A percentile compares a stretch with the other conserved stretches of the same genome.
Conservation (phyloP, 2,888 invertebrate species). For the Pyralis farinalis region DNA sequence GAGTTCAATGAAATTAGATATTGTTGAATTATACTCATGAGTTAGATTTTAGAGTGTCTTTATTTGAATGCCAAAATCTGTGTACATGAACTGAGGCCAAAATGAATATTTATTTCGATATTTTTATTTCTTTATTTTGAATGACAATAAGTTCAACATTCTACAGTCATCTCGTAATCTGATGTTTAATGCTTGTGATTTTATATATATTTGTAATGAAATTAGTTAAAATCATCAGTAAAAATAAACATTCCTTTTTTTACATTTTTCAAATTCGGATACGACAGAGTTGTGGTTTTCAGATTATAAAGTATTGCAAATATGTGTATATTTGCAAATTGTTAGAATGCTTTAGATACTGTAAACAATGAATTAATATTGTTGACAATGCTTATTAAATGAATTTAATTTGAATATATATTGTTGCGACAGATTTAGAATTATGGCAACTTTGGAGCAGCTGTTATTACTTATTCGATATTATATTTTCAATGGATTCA, state of each 20-base stretch:
- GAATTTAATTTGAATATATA: too few species aligned
- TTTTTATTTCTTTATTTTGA: conserved; percentile 18
- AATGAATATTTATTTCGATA: conserved; percentile 48
- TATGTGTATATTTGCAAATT: conserved; percentile 13
- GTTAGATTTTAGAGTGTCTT: conserved; percentile 48
- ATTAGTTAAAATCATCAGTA: conserved; percentile 6
- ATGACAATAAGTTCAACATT: conserved; percentile 6
- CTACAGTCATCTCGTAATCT: conserved; percentile 19
- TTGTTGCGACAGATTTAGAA: conserved; percentile 3
- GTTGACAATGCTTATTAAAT: conserved; percentile 11
- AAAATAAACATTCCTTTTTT: conserved; percentile 21
- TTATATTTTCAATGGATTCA: too few species aligned
- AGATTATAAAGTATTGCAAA: conserved; percentile 10
- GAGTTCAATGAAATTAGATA: conserved; percentile 49
- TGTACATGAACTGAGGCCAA: conserved; percentile 51
- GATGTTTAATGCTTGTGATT: conserved; percentile 17
- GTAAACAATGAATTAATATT: conserved; percentile 12
- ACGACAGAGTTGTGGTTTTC: conserved; percentile 10
- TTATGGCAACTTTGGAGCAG: conserved; percentile 13
- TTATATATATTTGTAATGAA: conserved; percentile 1
- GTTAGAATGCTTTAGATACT: conserved; percentile 19
- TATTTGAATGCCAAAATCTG: conserved; percentile 61
- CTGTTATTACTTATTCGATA: conserved; percentile 4
- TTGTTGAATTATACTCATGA: conserved; percentile 61
- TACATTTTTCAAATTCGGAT: conserved; percentile 15